Percentiles rank a stretch among this genome's conserved stretches.
These are phyloP conservation scores for Eulemur macaco DNA, from an alignment of 2,113 vertebrate species.

Conservation along the genomic window DNA sequence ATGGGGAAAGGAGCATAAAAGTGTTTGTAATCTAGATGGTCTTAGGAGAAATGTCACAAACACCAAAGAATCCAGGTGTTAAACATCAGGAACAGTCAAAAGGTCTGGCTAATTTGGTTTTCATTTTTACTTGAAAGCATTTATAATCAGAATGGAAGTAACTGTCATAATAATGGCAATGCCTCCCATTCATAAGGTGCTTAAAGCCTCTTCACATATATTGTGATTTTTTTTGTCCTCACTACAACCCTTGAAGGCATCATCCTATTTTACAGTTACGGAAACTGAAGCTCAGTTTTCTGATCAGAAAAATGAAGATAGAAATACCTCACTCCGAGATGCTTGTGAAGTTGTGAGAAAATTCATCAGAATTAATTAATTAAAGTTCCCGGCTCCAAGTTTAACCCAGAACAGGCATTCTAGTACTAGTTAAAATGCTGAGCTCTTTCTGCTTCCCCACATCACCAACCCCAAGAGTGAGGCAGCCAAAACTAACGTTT, in stretches of 20 bases:
- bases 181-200: background rate
- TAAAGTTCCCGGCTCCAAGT: background rate
- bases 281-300: constrained; percentile 21
- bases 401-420: background rate
- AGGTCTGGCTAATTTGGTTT: background rate
- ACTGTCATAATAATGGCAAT: background rate
- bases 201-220: background rate
- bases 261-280: background rate
- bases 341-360: background rate
- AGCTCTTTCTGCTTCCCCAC: background rate
- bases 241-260: background rate
- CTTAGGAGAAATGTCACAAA: constrained; percentile 20
- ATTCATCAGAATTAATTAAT: background rate
- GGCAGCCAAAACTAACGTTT: background rate
- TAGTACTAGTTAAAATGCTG: background rate
- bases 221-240: background rate
- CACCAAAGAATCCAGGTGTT: background rate
- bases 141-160: background rate
- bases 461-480: background rate
- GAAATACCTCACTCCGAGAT: background rate
- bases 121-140: constrained; percentile 10
- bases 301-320: constrained; percentile 4
- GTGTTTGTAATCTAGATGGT: background rate
- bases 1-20: background rate
- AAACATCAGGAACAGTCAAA: background rate